phyloP scores from a whole-genome alignment of 2,113 vertebrate species.

The Callithrix jacchus region DNA sequence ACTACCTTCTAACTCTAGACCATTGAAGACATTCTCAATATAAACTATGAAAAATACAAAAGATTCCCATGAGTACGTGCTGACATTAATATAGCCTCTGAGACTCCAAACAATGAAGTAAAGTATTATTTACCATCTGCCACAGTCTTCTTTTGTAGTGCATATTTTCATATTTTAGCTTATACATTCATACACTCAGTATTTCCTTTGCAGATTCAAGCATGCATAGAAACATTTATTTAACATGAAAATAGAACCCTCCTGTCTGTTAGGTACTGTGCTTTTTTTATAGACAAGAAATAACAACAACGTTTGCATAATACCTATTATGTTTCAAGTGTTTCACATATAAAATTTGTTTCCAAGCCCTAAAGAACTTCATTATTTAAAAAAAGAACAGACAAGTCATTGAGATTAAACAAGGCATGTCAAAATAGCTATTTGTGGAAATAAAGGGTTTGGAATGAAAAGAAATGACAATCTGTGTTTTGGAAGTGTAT shows the following conservation, averaged over 20 bases:
- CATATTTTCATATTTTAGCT: slow-evolving; percentile 18
- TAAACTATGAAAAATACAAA: not conserved
- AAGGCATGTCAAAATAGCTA: not conserved
- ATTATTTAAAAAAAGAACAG: not conserved
- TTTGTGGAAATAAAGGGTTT: not conserved
- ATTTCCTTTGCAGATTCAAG: not conserved
- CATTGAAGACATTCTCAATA: slow-evolving; percentile 38
- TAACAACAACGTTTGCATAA: not conserved
- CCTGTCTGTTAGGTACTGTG: not conserved
- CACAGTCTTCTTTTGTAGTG: not conserved
- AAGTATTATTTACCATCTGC: slow-evolving; percentile 43
- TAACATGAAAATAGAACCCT: not conserved
- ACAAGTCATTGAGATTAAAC: not conserved
- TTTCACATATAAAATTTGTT: not conserved
- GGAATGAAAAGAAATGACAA: not conserved
- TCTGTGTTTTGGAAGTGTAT: not conserved
- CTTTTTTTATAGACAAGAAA: not conserved
- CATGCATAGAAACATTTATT: not conserved
- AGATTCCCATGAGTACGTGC: not conserved
- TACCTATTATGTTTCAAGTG: not conserved
- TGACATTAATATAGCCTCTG: not conserved
- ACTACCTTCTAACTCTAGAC: not conserved
- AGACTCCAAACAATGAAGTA: not conserved
- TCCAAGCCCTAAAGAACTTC: not conserved
- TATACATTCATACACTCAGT: not conserved